Conservation (phyloP, 2,888 invertebrate genomes). For the Spicauda simplicius region DNA sequence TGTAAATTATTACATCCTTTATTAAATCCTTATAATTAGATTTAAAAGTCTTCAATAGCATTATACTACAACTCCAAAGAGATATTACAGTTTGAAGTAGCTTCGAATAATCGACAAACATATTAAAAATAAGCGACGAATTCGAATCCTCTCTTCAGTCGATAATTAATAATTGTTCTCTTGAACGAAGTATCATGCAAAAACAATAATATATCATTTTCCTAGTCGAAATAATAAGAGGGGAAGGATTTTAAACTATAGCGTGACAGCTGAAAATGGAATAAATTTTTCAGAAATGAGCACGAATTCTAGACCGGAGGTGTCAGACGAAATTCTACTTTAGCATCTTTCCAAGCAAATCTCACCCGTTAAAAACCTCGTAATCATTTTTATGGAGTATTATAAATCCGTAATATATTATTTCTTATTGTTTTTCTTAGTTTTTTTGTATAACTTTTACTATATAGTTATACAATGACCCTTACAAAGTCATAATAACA, state of each 20-base stretch:
- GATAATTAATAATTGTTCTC: not conserved
- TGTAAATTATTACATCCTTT: too few species aligned
- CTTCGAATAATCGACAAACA: too few species aligned
- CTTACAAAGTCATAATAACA: too few species aligned
- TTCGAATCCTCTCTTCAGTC: not conserved
- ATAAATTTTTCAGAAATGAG: conserved; percentile 23
- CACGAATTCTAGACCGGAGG: conserved; percentile 19
- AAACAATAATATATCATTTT: not conserved
- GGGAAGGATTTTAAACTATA: not conserved
- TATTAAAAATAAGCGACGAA: not conserved
- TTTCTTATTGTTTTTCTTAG: too few species aligned
- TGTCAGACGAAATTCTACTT: conserved; percentile 23
- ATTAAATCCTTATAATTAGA: too few species aligned
- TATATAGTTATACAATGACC: too few species aligned
- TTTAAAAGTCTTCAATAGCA: too few species aligned
- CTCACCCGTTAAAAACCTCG: too few species aligned
- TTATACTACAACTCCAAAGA: too few species aligned
- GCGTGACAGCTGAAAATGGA: conserved; percentile 15
- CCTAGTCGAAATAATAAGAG: not conserved
- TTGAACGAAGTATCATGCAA: not conserved
- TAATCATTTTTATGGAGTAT: too few species aligned
- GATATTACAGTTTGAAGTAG: not conserved
- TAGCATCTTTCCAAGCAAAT: conserved; percentile 7
- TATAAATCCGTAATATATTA: too few species aligned
- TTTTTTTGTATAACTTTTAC: too few species aligned